phyloP scores from a whole-genome alignment of 2,113 vertebrate species.

The Menidia beryllina region DNA sequence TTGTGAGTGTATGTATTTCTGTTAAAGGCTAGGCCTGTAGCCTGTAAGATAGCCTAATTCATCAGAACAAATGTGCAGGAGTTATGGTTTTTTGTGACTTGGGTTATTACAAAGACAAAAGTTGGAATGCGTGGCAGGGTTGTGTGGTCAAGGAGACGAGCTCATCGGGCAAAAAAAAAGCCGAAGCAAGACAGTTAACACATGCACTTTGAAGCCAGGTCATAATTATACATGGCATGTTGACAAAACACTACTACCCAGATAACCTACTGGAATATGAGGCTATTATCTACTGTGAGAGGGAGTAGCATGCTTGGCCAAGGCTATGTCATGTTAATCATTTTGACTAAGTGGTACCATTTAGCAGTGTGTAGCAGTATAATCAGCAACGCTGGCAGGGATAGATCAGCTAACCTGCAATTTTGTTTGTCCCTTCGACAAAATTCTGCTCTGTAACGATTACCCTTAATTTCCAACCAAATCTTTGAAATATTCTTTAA shows the following conservation, averaged over 20 bases:
- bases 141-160: slow-evolving; percentile 79
- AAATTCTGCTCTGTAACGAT: neutral
- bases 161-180: slow-evolving; percentile 71
- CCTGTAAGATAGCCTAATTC: neutral
- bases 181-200: slow-evolving; percentile 81
- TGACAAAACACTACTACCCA: slow-evolving; percentile 87
- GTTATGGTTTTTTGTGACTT: slow-evolving; percentile 80
- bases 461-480: neutral
- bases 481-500: neutral
- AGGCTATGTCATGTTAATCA: slow-evolving; percentile 48
- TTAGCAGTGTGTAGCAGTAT: slow-evolving; percentile 24
- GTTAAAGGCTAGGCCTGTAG: neutral
- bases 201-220: slow-evolving; percentile 74
- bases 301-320: slow-evolving; percentile 31
- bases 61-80: neutral
- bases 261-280: slow-evolving; percentile 83
- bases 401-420: neutral
- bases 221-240: slow-evolving; percentile 86
- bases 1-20: neutral
- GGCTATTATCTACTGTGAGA: slow-evolving; percentile 72
- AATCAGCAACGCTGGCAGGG: slow-evolving; percentile 8
- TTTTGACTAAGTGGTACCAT: slow-evolving; percentile 34
- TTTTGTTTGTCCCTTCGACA: slow-evolving; percentile 1
- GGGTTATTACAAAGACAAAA: slow-evolving; percentile 82
- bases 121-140: slow-evolving; percentile 72